Base-by-base conservation (phyloP, 2,888 invertebrate species). In the Lasioglossum figueresi region DNA sequence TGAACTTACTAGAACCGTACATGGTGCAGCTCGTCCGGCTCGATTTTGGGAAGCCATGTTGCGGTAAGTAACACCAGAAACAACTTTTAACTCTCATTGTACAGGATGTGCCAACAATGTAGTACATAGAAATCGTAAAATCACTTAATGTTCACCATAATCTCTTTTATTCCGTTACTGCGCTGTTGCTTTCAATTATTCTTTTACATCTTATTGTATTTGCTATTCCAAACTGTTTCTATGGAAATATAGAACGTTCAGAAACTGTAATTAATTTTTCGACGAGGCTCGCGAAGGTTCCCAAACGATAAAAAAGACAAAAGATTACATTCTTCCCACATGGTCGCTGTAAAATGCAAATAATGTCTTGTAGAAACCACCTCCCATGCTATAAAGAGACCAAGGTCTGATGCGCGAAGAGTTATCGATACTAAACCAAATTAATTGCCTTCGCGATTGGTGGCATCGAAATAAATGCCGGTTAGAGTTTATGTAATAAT, bases 1-100 rank as follows among this genome's bases (percentile, higher is more conserved):
- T 99, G 91, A 99, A 99, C 95, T 96, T 99, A 0, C 96, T 99
- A 86, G 99, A 99, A 94, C 98, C 99, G 0, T 99, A 99, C 95
- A 98, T 99, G 98, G 98, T 99, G 85, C 98, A 99, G 94, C 96
- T 99, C 83, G 98, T 99, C 43, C 96, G 98, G 71, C 95, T 99
- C 83, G 98, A 98, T 96, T 98, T 98, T 93, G 98, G 98, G 85
- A 98, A 98, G 94, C 97, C 98, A 37, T 98, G 98, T 93, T 98
- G 98, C 94, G 98, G 98, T 98, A 95, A 97, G 97, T 96, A 27
- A 48, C 5, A 43, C 66, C 2, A 19, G 40, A n/a, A n/a, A 34
- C 0, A 34, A 34, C 2, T 66, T 66, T 66, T 34, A 63, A 0
- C 4, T 68, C 19, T 1, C 1, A 23, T 23, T 40, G 10, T n/a